phyloP scores from a whole-genome alignment of 2,113 vertebrate genomes.

The Macrotis lagotis region DNA sequence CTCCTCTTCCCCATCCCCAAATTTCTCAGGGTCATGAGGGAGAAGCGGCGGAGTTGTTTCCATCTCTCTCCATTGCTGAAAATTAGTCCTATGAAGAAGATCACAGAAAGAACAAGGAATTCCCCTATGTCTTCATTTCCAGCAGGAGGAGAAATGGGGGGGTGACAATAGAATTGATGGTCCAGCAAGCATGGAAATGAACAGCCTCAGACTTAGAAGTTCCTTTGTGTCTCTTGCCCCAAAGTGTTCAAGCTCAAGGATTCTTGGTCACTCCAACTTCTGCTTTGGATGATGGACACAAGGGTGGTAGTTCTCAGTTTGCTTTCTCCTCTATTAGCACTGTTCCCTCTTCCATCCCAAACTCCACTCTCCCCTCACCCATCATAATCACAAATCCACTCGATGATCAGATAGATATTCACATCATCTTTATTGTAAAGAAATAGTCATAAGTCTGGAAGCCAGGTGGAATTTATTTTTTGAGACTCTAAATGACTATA shows the following conservation, averaged over 20 bases:
- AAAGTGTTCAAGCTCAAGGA: too few relatives aligned
- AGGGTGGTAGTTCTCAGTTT: too few relatives aligned
- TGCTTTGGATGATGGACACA: too few relatives aligned
- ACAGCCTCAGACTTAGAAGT: background rate
- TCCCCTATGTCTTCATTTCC: too few relatives aligned
- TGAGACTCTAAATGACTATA: background rate
- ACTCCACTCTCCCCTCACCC: background rate
- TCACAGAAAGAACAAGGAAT: too few relatives aligned
- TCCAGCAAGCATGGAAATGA: too few relatives aligned
- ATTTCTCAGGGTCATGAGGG: background rate
- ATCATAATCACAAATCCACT: background rate
- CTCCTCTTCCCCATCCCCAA: conserved; percentile 3
- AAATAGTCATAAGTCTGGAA: background rate
- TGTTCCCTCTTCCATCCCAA: too few relatives aligned
- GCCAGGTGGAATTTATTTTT: background rate
- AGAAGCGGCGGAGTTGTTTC: background rate
- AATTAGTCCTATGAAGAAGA: background rate
- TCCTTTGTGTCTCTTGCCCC: background rate
- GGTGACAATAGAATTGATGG: too few relatives aligned
- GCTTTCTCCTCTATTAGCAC: too few relatives aligned
- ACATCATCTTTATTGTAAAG: background rate
- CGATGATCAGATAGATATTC: background rate
- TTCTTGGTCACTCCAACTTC: too few relatives aligned
- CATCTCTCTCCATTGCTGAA: background rate
- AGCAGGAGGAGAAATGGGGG: too few relatives aligned